These are phyloP conservation scores for Scaeva pyrastri DNA, from an alignment of 2,888 invertebrate genomes.

Conservation along the genomic window DNA sequence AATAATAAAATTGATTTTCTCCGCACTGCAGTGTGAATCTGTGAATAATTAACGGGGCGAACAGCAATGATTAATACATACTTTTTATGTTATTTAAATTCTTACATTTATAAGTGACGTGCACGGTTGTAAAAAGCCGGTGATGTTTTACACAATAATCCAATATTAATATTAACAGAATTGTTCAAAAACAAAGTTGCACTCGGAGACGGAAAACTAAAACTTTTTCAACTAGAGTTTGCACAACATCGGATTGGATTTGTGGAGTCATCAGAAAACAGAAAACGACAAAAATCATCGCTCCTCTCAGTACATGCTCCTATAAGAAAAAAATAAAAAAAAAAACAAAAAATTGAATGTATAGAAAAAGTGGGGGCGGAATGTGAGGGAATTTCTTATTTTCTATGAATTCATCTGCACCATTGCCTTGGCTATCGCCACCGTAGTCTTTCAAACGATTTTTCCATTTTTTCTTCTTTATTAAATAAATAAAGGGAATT, in stretches of 20 bases:
- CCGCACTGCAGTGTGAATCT: conserved; percentile 66
- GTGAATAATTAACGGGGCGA: conserved; percentile 65
- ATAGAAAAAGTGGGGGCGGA: conserved; percentile 41
- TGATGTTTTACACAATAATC: conserved; percentile 46
- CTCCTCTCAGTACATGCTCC: conserved; percentile 41
- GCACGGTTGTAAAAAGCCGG: conserved; percentile 71
- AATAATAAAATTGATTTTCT: conserved; percentile 46
- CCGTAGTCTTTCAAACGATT: conserved; percentile 32
- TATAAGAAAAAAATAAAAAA: conserved; percentile 10
- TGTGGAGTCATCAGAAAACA: conserved; percentile 30
- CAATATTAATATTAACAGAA: background rate
- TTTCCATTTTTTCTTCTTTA: conserved; percentile 28
- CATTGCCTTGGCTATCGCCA: conserved; percentile 10
- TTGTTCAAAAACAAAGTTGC: background rate
- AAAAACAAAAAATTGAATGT: background rate
- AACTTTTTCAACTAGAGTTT: conserved; percentile 17
- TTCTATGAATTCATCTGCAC: conserved; percentile 55
- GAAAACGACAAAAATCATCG: conserved; percentile 31
- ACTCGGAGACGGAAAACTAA: background rate
- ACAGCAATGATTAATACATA: conserved; percentile 57
- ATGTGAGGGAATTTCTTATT: conserved; percentile 66
- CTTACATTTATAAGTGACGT: conserved; percentile 54
- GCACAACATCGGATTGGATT: conserved; percentile 37
- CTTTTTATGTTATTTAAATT: conserved; percentile 52
- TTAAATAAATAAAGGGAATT: conserved; percentile 40